Evolutionary conservation across 1,140 invertebrate species (phyloP).

Genomic region (Dysdera silvatica): DNA sequence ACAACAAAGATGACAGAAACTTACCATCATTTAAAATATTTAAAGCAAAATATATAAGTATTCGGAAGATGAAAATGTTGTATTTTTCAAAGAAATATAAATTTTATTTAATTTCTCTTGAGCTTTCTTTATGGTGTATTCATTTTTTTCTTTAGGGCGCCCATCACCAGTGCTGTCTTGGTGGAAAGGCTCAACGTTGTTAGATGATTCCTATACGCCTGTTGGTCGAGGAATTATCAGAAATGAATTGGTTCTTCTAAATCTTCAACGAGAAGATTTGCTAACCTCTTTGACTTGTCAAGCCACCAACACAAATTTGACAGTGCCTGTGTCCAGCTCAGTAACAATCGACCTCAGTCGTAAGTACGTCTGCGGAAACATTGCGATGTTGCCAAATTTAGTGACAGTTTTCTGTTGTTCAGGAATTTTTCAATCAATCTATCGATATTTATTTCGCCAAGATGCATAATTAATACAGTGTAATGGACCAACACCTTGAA

Average conservation of each 20-base stretch:
- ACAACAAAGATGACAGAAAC: no score
- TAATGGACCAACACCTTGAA: not conserved
- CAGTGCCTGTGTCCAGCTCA: constrained; percentile 63
- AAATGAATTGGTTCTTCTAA: constrained; percentile 58
- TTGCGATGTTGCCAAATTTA: not conserved
- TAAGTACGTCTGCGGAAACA: constrained; percentile 33
- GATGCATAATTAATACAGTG: not conserved
- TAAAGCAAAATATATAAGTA: no score
- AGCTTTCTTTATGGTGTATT: not conserved
- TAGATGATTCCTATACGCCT: constrained; percentile 30
- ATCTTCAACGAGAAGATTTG: constrained; percentile 63
- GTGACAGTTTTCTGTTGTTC: not conserved
- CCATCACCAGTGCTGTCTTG: constrained; percentile 33
- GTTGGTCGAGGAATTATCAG: constrained; percentile 30
- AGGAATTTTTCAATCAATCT: not conserved
- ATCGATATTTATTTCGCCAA: no score
- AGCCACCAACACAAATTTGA: constrained; percentile 70
- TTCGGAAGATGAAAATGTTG: no score
- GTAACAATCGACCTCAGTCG: constrained; percentile 61
- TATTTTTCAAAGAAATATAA: not conserved
- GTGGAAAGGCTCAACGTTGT: constrained; percentile 33
- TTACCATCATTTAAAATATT: no score
- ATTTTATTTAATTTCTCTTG: not conserved
- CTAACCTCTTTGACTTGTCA: constrained; percentile 74
- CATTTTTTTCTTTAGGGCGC: constrained; percentile 3